A percentile compares a stretch with the other conserved stretches of the same genome.
Evolutionary conservation across 2,113 vertebrate genomes (phyloP).

Genomic region (human (Homo sapiens)): DNA sequence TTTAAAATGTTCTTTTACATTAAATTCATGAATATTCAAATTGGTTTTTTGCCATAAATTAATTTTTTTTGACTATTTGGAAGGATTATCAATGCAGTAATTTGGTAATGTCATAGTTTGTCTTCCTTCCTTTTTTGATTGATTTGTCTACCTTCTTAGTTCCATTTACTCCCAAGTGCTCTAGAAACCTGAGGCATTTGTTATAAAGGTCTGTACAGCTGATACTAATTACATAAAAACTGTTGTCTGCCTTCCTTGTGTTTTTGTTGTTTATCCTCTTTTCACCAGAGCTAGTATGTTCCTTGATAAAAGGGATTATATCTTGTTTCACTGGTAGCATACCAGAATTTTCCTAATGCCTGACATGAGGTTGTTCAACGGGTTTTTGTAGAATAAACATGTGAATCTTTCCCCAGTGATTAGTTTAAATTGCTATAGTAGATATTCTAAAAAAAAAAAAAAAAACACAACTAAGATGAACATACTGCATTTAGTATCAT

Average conservation of each 20-base stretch:
- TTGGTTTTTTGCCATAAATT: conserved; percentile 19
- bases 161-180: conserved; percentile 44
- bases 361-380: neutral
- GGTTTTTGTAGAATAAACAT: conserved; percentile 58
- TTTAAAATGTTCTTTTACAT: conserved; percentile 15
- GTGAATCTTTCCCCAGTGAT: conserved; percentile 36
- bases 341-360: conserved; percentile 27
- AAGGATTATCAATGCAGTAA: conserved; percentile 7
- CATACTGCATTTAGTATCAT: neutral
- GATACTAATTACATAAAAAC: conserved; percentile 12
- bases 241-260: conserved; percentile 32
- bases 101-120: conserved; percentile 17
- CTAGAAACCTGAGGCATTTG: conserved; percentile 65
- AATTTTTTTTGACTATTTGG: conserved; percentile 49
- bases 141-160: conserved; percentile 58
- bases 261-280: conserved; percentile 45
- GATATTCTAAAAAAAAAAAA: neutral
- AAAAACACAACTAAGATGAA: neutral
- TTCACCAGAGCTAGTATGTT: conserved; percentile 31
- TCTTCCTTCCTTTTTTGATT: conserved; percentile 44
- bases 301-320: conserved; percentile 6
- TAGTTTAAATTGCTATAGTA: neutral
- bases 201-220: conserved; percentile 64
- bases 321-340: conserved; percentile 31
- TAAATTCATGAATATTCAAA: conserved; percentile 11